Conservation (phyloP, 2,113 vertebrate genomes). For the Eptesicus fuscus region DNA sequence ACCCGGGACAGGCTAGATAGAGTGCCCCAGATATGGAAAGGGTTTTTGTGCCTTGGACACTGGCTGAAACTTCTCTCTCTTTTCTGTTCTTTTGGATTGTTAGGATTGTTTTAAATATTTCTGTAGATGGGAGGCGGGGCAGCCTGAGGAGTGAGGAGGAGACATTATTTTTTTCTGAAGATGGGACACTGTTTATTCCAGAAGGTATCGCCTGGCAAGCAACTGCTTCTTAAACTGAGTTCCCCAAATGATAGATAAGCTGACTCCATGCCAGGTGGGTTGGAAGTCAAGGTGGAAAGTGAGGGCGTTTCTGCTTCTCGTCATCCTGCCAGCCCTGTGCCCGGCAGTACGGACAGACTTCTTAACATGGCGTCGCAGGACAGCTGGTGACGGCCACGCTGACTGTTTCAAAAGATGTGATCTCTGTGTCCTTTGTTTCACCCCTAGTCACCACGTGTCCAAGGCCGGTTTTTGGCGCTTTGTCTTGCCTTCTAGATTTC, state of each 20-base stretch:
- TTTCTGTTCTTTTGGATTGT: not conserved
- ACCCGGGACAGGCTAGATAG: not conserved
- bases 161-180: not conserved
- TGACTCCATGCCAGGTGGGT: not conserved
- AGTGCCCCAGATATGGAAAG: not conserved
- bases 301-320: not conserved
- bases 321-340: not conserved
- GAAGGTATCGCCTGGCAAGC: not conserved
- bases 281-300: not conserved
- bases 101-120: not conserved
- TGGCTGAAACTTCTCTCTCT: not conserved
- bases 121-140: not conserved
- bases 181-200: not conserved
- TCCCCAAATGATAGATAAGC: not conserved
- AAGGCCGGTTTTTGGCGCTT: not conserved
- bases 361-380: not conserved
- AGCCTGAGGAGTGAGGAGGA: not conserved
- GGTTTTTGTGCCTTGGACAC: not conserved
- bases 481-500: not conserved
- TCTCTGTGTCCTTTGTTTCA: not conserved
- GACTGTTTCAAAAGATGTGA: not conserved
- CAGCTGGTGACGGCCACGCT: accelerated
- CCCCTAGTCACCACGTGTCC: not conserved
- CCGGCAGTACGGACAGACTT: not conserved
- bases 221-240: not conserved